Percentiles rank a stretch among this genome's conserved stretches.
These are phyloP conservation scores for Pedionomus torquatus DNA, from an alignment of 2,113 vertebrate genomes.

Conservation along the genomic window DNA sequence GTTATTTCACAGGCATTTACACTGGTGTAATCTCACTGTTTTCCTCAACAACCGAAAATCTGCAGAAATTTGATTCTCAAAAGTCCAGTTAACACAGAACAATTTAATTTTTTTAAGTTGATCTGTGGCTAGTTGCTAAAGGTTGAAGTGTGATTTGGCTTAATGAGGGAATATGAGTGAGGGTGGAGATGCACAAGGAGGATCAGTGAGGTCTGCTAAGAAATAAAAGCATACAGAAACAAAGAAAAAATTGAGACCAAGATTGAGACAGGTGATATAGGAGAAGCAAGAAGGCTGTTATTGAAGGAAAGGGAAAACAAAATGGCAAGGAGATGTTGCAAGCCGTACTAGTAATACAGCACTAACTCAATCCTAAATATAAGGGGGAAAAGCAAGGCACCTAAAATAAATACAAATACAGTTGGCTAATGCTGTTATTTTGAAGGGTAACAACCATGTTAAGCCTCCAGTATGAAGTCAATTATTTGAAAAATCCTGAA, in stretches of 20 bases:
- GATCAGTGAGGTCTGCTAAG: not conserved
- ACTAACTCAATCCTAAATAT: not conserved
- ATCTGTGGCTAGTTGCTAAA: not conserved
- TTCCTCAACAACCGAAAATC: not conserved
- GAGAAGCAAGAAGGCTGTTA: not conserved
- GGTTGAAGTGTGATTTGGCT: not conserved
- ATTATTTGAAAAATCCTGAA: not conserved
- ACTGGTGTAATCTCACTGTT: not conserved
- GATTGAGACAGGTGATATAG: not conserved
- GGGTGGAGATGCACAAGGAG: not conserved
- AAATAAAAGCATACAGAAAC: not conserved
- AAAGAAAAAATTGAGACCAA: not conserved
- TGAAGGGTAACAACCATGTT: not conserved
- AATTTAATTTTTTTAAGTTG: not conserved
- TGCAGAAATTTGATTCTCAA: not conserved
- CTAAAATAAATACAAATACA: not conserved
- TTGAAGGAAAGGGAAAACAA: not conserved
- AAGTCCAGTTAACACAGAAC: not conserved
- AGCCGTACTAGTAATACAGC: not conserved
- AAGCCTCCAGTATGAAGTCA: not conserved
- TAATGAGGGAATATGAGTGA: not conserved
- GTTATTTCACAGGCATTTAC: constrained; percentile 16
- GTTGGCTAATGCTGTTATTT: not conserved
- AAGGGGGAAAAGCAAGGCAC: not conserved
- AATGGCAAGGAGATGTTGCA: not conserved